Evolutionary conservation across 2,113 vertebrate genomes (phyloP), one percentile per base, ranked within the genome.

Genomic region (Hyperopisus bebe): DNA sequence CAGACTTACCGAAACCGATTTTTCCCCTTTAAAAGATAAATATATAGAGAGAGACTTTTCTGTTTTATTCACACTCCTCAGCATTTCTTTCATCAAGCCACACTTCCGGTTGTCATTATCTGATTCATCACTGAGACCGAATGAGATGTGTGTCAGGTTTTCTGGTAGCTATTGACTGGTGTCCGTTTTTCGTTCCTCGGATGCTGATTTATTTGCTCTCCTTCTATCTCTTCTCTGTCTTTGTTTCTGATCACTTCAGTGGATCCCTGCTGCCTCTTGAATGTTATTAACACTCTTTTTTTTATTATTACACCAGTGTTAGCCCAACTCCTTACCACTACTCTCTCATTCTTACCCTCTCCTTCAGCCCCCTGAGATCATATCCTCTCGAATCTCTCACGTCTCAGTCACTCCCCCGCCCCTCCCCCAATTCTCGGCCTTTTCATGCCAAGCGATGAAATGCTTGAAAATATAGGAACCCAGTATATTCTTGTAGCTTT

Each of bases 1-100:
- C 89, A 91, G 55, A 92, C 10, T 94, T 94, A 93, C 93, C 92
- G 90, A 92, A 94, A 95, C 91, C 88, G 90, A 92, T 92, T 89
- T 90, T 70, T 50, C 48, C 90, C 92, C 92, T 94, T 94, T 90
- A 90, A 88, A 89, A 53, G 90, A 94, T 62, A 9, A 9, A 62
- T n/a, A n/a, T 62, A 62, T 2, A n/a, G 55, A 39, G 70, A 17
- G n/a, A 10, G 35, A 42, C 74, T 80, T 80, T 4, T 80, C 35
- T 42, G 15, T 19, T 1, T 80, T 19, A 7, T 80, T 35, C 35
- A 80, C 35, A 19, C 35, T 17, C 3, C 31, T 19, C 35, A 42
- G 35, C 35, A 39, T 17, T 42, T 42, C 74, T 42, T 42, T 80
- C 35, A 80, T 42, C 74, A 42, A 39, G 35, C 13, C 74, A 42